Conservation (phyloP, 2,888 invertebrate species). For the Cheilosia variabilis region DNA sequence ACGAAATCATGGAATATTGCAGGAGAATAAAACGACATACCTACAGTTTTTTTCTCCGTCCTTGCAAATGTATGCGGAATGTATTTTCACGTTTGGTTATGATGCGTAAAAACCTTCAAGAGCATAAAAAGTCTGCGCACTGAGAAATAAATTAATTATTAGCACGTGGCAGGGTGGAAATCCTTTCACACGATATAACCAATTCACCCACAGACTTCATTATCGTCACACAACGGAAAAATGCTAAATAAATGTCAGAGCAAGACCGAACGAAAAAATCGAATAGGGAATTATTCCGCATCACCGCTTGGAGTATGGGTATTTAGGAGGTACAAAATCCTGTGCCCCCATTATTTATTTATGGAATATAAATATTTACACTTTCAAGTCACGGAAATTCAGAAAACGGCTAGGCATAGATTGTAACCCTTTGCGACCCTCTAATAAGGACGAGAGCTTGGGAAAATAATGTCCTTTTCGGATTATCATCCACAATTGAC, state of each 20-base stretch:
- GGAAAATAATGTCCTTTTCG: too few species aligned
- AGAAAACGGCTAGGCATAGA: conserved; percentile 8
- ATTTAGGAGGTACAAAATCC: too few species aligned
- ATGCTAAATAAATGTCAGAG: conserved; percentile 38
- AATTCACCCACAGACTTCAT: conserved; percentile 18
- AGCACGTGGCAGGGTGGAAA: conserved; percentile 60
- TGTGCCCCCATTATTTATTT: too few species aligned
- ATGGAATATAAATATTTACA: neutral
- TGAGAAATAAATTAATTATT: conserved; percentile 58
- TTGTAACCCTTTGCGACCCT: too few species aligned
- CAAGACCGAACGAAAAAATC: conserved; percentile 1
- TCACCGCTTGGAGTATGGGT: neutral
- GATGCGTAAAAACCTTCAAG: neutral
- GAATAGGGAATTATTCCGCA: neutral
- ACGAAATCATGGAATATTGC: conserved; percentile 42
- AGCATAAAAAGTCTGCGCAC: conserved; percentile 19
- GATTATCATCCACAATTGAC: too few species aligned
- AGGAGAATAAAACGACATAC: conserved; percentile 16
- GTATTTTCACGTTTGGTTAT: neutral
- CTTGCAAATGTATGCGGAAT: neutral
- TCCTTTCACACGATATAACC: conserved; percentile 33
- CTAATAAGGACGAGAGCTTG: too few species aligned
- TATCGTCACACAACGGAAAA: neutral
- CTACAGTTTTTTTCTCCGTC: neutral
- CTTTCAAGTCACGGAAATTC: conserved; percentile 18